Conservation (phyloP, 2,797 vertebrate species). For the Lepus oiostolus region DNA sequence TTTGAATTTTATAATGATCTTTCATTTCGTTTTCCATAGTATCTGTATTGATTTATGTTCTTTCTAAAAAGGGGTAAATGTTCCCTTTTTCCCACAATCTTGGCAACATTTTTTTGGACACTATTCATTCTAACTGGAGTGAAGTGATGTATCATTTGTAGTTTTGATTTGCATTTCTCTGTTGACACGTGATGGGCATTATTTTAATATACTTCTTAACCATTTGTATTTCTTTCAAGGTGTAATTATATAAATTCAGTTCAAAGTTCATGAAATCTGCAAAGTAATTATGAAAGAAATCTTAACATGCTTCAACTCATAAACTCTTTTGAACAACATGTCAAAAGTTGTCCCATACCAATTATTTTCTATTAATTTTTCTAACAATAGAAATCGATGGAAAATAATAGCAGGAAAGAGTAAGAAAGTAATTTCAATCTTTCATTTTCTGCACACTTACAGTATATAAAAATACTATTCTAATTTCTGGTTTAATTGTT, state of each 20-base stretch:
- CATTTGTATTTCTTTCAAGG: background rate
- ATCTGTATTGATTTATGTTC: no score
- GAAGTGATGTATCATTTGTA: no score
- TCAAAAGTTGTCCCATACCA: background rate
- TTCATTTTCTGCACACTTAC: background rate
- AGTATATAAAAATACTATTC: background rate
- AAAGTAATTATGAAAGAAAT: background rate
- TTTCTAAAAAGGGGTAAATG: no score
- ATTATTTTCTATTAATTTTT: background rate
- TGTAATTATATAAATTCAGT: background rate
- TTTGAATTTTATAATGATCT: no score
- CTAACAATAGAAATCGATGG: background rate
- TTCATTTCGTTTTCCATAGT: no score
- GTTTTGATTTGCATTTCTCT: background rate
- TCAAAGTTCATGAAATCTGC: background rate
- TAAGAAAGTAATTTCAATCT: background rate
- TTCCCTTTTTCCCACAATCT: no score
- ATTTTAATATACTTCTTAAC: background rate
- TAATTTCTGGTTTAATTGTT: background rate
- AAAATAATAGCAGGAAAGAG: background rate
- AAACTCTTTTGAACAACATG: background rate
- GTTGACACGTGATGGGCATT: background rate
- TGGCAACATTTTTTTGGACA: no score
- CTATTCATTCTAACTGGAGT: no score
- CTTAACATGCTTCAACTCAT: background rate